A percentile compares a stretch with the other conserved stretches of the same genome.
Evolutionary conservation across 1,140 invertebrate genomes (phyloP).

Genomic region (Sitophilus oryzae): DNA sequence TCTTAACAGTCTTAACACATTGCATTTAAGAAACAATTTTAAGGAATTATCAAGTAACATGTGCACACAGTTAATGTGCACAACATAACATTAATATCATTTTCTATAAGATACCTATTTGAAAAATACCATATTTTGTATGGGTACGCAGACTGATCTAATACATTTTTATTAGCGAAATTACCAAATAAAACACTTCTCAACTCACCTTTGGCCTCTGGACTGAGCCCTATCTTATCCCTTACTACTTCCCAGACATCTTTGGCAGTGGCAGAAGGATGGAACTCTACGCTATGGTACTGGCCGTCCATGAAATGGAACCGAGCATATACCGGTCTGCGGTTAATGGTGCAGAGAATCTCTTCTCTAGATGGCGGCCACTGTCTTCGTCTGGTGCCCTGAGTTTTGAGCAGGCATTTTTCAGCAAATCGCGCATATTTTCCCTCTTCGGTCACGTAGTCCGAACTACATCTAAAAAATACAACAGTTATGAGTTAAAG

Average conservation of each 20-base stretch:
- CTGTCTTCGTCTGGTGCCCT: slow-evolving; percentile 78
- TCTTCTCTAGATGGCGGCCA: slow-evolving; percentile 92
- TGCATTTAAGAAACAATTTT: too few species aligned
- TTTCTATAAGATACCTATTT: too few species aligned
- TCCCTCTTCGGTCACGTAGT: slow-evolving; percentile 87
- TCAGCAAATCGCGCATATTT: slow-evolving; percentile 92
- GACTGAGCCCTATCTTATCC: slow-evolving; percentile 83
- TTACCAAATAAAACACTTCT: too few species aligned
- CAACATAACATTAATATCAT: too few species aligned
- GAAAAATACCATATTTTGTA: too few species aligned
- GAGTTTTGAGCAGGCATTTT: slow-evolving; percentile 80
- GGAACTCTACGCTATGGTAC: slow-evolving; percentile 91
- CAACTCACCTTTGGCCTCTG: slow-evolving; percentile 63
- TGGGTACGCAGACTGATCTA: too few species aligned
- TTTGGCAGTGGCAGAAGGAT: slow-evolving; percentile 86
- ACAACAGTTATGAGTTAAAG: too few species aligned
- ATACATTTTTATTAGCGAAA: too few species aligned
- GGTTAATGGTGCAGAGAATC: slow-evolving; percentile 86
- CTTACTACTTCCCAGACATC: slow-evolving; percentile 88
- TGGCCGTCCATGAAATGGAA: slow-evolving; percentile 93
- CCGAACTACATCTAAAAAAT: slow-evolving; percentile 61
- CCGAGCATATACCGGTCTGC: slow-evolving; percentile 82
- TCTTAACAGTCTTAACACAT: too few species aligned
- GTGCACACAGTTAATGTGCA: too few species aligned
- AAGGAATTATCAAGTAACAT: too few species aligned